A percentile compares a stretch with the other conserved stretches of the same genome.
phyloP scores from a whole-genome alignment of 2,797 vertebrate genomes.

The Euphonia xanthogaster region DNA sequence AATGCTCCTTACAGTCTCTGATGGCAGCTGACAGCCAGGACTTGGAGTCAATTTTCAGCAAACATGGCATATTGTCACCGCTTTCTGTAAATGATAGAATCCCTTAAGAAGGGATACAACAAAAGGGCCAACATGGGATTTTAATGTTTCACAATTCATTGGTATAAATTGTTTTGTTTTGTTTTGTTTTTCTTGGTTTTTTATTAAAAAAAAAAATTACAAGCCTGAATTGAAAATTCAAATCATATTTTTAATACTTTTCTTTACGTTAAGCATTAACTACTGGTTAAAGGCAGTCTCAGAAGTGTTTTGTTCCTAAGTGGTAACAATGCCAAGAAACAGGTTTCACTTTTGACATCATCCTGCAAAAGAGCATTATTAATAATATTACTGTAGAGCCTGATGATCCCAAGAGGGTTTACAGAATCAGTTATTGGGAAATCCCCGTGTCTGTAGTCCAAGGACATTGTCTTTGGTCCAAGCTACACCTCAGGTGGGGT shows the following conservation, averaged over 20 bases:
- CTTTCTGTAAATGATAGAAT: not conserved
- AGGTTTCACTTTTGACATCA: not conserved
- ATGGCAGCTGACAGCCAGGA: not conserved
- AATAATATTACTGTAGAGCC: not conserved
- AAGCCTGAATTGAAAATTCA: not conserved
- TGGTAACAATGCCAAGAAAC: not conserved
- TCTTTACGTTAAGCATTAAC: not conserved
- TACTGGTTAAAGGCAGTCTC: not conserved
- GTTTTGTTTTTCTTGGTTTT: fast-evolving
- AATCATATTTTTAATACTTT: not conserved
- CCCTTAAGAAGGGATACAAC: not conserved
- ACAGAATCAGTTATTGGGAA: not conserved
- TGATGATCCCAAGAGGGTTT: not conserved
- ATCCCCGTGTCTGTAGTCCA: not conserved
- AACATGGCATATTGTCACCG: not conserved
- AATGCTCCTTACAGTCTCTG: not conserved
- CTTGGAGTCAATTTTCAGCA: not conserved
- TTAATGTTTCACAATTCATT: not conserved
- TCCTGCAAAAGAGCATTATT: not conserved
- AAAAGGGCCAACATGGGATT: not conserved
- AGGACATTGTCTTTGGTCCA: not conserved
- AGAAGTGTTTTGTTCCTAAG: not conserved
- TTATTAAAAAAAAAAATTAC: not conserved
- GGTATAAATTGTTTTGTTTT: not conserved
- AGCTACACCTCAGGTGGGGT: not conserved